These are phyloP conservation scores for Camelus dromedarius DNA, from an alignment of 2,113 vertebrate genomes.

Conservation along the genomic window DNA sequence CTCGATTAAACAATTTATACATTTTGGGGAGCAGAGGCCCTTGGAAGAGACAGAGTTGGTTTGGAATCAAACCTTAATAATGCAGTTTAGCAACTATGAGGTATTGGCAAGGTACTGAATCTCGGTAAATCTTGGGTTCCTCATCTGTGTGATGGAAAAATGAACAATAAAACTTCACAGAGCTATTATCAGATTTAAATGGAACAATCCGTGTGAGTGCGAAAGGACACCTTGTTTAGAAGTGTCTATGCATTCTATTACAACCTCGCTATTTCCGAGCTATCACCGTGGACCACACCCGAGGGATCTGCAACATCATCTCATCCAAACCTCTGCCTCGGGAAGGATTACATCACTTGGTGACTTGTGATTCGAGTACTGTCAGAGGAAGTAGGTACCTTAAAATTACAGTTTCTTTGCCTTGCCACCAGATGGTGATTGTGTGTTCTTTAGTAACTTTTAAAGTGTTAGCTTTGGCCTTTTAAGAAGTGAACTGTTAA, in stretches of 20 bases:
- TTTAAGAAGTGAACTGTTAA: constrained; percentile 32
- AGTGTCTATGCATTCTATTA: background rate
- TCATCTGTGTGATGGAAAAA: background rate
- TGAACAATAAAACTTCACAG: background rate
- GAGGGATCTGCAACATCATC: background rate
- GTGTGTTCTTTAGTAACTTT: background rate
- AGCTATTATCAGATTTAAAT: constrained; percentile 2
- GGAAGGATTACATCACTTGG: background rate
- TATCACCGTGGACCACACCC: background rate
- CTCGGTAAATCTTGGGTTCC: background rate
- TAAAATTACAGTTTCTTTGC: constrained; percentile 6
- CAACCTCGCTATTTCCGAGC: background rate
- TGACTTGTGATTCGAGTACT: background rate
- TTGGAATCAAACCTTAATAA: background rate
- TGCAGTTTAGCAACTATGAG: background rate
- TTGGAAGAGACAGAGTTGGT: background rate
- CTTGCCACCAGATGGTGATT: background rate
- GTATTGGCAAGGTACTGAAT: background rate
- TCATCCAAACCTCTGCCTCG: background rate
- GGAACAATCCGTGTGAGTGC: background rate
- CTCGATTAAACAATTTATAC: background rate
- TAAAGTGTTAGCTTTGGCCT: background rate
- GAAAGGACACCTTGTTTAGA: constrained; percentile 15
- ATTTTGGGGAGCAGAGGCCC: background rate
- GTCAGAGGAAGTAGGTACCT: background rate